Conservation (phyloP, 2,113 vertebrate species). For the Cyprinodon brontotheroides region DNA sequence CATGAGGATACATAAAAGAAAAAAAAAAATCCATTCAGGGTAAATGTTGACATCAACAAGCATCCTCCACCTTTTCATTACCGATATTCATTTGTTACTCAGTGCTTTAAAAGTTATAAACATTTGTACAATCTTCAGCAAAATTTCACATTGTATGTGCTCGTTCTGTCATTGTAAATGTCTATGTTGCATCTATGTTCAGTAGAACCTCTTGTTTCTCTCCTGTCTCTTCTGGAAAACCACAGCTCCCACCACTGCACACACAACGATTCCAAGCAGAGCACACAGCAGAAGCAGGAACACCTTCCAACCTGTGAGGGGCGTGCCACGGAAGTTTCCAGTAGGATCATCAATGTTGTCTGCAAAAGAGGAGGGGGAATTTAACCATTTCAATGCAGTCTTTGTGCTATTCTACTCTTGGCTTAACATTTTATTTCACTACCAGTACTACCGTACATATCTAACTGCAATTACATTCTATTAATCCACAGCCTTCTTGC, state of each 20-base stretch:
- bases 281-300: constrained; percentile 94
- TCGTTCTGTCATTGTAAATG: constrained; percentile 37
- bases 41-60: background rate
- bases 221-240: constrained; percentile 98
- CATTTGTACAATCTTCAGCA: constrained; percentile 71
- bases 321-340: constrained; percentile 92
- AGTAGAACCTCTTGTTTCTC: constrained; percentile 98
- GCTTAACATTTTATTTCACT: background rate
- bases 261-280: constrained; percentile 94
- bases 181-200: constrained; percentile 11
- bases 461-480: too few species aligned
- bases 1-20: constrained; percentile 6
- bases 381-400: background rate
- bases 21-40: constrained; percentile 6
- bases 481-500: too few species aligned
- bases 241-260: constrained; percentile 94
- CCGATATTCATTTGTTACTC: constrained; percentile 8
- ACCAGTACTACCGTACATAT: too few species aligned
- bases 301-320: constrained; percentile 95
- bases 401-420: background rate
- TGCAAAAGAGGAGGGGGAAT: constrained; percentile 45
- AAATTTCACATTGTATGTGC: constrained; percentile 75
- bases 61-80: background rate
- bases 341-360: constrained; percentile 97
- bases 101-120: constrained; percentile 69